A percentile compares a stretch with the other conserved stretches of the same genome.
Conservation (phyloP, 1,140 invertebrate species). For the Sesamia nonagrioides region DNA sequence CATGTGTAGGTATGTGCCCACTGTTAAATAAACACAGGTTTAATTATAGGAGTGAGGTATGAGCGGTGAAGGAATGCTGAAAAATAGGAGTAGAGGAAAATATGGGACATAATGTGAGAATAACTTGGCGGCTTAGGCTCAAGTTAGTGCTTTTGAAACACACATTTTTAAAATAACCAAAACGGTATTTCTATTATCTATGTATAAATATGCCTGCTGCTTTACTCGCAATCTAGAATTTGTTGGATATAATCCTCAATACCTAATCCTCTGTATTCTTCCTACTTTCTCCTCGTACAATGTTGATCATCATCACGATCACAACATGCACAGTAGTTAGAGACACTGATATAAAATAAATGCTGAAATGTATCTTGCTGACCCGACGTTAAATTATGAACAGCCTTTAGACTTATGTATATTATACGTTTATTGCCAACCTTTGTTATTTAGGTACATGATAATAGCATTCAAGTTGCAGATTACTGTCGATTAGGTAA, state of each 20-base stretch:
- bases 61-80: constrained; percentile 22
- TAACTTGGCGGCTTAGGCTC: neutral
- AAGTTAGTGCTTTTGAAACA: neutral
- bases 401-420: constrained; percentile 14
- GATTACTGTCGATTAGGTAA: constrained; percentile 3
- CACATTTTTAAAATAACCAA: neutral
- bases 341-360: neutral
- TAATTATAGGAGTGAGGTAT: constrained; percentile 30
- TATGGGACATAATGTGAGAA: neutral
- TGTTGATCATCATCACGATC: constrained; percentile 23
- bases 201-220: constrained; percentile 4
- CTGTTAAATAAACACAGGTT: constrained; percentile 29
- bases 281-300: neutral
- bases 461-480: constrained; percentile 11
- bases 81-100: constrained; percentile 5
- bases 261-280: constrained; percentile 9
- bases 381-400: constrained; percentile 21
- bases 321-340: constrained; percentile 35
- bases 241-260: constrained; percentile 17
- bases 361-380: neutral
- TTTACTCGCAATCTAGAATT: constrained; percentile 2
- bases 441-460: no score
- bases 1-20: constrained; percentile 31
- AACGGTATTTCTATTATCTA: neutral
- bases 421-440: constrained; percentile 17